Conservation (phyloP, 2,797 vertebrate species). For the Sebastes paucispinis region DNA sequence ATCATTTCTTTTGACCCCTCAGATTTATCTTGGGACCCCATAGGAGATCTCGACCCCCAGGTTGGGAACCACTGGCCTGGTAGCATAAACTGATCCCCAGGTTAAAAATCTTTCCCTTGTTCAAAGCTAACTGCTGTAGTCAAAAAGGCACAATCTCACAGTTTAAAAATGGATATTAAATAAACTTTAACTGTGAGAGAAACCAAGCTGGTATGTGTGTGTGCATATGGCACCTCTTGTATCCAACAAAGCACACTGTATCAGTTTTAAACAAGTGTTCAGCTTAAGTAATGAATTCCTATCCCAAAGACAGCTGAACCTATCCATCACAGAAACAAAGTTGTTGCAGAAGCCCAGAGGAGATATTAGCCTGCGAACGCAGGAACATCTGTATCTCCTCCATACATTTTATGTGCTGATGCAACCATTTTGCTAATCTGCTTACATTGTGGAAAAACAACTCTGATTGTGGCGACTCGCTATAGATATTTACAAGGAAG, state of each 20-base stretch:
- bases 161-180: not conserved
- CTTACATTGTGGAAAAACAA: slow-evolving; percentile 50
- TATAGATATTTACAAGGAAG: slow-evolving; percentile 19
- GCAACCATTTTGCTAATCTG: slow-evolving; percentile 51
- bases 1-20: not conserved
- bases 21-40: not conserved
- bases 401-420: slow-evolving; percentile 52
- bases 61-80: not conserved
- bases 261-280: slow-evolving; percentile 3
- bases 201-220: not conserved
- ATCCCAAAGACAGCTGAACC: slow-evolving; percentile 9
- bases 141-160: not conserved
- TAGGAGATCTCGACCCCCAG: not conserved
- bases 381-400: slow-evolving; percentile 57
- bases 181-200: not conserved
- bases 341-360: slow-evolving; percentile 31
- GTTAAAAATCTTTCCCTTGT: not conserved
- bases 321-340: slow-evolving; percentile 38
- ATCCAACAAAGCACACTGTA: not conserved
- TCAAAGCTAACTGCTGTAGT: not conserved
- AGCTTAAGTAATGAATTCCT: slow-evolving; percentile 13
- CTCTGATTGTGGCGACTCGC: slow-evolving; percentile 8
- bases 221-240: not conserved
- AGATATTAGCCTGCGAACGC: slow-evolving; percentile 43
- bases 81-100: not conserved